Percentiles rank a stretch among this genome's conserved stretches.
Conservation (phyloP, 2,797 vertebrate genomes). For the Chanos chanos region DNA sequence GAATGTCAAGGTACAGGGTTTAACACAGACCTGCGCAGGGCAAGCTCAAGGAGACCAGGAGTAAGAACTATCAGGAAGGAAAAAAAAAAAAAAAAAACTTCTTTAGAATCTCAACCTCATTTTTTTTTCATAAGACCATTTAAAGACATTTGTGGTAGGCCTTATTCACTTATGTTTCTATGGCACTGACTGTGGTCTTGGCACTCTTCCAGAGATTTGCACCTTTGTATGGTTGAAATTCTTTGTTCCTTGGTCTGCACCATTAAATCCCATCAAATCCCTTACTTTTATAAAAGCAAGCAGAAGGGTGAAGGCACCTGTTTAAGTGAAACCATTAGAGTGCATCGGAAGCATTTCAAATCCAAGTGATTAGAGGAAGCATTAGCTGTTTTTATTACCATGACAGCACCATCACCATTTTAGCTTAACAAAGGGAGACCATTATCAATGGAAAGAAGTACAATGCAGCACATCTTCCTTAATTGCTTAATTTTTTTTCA, state of each 20-base stretch:
- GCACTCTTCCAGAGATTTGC: slow-evolving; percentile 40
- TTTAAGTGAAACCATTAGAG: slow-evolving; percentile 43
- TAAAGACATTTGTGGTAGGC: slow-evolving; percentile 34
- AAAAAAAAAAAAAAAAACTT: slow-evolving; percentile 24
- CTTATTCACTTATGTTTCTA: slow-evolving; percentile 20
- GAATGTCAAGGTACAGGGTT: slow-evolving; percentile 33
- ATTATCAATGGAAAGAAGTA: slow-evolving; percentile 3
- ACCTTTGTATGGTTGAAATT: slow-evolving; percentile 37
- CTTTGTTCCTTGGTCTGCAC: slow-evolving; percentile 49
- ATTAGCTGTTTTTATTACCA: slow-evolving; percentile 39
- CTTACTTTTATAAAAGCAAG: slow-evolving; percentile 27
- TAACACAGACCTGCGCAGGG: slow-evolving; percentile 11
- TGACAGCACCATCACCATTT: slow-evolving; percentile 33
- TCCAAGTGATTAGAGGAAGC: slow-evolving; percentile 38
- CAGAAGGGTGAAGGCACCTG: slow-evolving; percentile 39
- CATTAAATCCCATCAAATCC: slow-evolving; percentile 50
- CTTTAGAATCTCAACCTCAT: slow-evolving; percentile 14
- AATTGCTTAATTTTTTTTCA: neutral
- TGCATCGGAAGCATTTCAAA: slow-evolving; percentile 39
- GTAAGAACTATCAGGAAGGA: slow-evolving; percentile 4
- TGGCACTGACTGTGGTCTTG: slow-evolving; percentile 37
- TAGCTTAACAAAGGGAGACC: slow-evolving; percentile 26
- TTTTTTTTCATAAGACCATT: neutral
- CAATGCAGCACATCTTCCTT: slow-evolving; percentile 9
- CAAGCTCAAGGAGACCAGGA: neutral